phyloP scores from a whole-genome alignment of 1,140 invertebrate species.

The Battus philenor region DNA sequence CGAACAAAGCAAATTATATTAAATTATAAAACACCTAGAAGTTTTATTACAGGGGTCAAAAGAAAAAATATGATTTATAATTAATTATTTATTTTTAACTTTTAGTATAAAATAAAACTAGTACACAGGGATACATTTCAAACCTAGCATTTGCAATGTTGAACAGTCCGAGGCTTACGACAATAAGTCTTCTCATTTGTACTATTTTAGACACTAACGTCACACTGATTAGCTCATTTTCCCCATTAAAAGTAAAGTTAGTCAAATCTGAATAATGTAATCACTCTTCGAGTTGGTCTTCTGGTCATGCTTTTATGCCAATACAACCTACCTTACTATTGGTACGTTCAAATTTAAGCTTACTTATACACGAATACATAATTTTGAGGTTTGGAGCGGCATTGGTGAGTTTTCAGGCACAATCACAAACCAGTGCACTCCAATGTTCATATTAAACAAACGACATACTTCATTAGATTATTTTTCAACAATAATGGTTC shows the following conservation, averaged over 20 bases:
- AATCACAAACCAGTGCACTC: conserved; percentile 66
- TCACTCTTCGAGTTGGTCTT: conserved; percentile 67
- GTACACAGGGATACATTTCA: conserved; percentile 77
- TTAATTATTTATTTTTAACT: conserved; percentile 75
- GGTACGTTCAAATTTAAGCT: conserved; percentile 55
- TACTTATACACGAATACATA: conserved; percentile 66
- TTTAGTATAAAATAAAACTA: conserved; percentile 78
- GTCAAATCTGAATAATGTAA: conserved; percentile 74
- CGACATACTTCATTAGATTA: conserved; percentile 21
- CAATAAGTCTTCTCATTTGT: conserved; percentile 78
- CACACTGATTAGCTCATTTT: conserved; percentile 71
- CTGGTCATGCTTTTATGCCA: conserved; percentile 48
- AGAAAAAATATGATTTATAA: conserved; percentile 28
- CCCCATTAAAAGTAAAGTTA: conserved; percentile 69
- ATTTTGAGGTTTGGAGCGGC: conserved; percentile 75
- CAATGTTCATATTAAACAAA: conserved; percentile 62
- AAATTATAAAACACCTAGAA: too few relatives aligned
- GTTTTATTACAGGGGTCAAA: neutral
- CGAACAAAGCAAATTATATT: too few relatives aligned
- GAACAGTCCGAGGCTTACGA: conserved; percentile 73
- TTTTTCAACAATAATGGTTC: too few relatives aligned
- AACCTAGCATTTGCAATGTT: conserved; percentile 76
- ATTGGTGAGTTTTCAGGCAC: conserved; percentile 73
- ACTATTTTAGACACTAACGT: conserved; percentile 77
- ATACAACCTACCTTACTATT: conserved; percentile 53